phyloP scores from a whole-genome alignment of 2,113 vertebrate species.

The Anarhynchus alexandrinus region DNA sequence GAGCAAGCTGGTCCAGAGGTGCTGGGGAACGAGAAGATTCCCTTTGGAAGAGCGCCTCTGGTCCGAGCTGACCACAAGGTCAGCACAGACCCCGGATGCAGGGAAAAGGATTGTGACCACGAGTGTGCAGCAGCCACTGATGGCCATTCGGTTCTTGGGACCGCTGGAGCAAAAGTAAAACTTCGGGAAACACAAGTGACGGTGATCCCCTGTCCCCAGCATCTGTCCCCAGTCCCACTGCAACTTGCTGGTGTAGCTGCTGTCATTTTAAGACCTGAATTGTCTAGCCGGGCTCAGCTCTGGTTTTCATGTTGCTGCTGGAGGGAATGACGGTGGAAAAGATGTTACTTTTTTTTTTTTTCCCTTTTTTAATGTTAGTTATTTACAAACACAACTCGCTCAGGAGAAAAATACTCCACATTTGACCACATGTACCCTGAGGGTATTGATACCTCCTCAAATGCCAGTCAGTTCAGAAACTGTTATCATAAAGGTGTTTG shows the following conservation, averaged over 20 bases:
- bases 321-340: not conserved
- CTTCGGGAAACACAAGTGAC: accelerated
- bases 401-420: not conserved
- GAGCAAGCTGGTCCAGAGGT: not conserved
- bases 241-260: not conserved
- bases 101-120: not conserved
- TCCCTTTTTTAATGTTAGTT: not conserved
- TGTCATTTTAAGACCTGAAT: not conserved
- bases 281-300: not conserved
- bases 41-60: not conserved
- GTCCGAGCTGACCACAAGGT: not conserved
- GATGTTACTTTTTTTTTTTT: not conserved
- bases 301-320: not conserved
- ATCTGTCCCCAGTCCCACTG: not conserved
- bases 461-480: not conserved
- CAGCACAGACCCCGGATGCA: not conserved
- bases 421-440: not conserved
- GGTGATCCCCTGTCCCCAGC: not conserved
- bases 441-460: not conserved
- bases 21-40: not conserved
- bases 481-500: not conserved
- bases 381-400: not conserved
- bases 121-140: not conserved
- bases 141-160: accelerated
- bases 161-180: not conserved